Base-by-base conservation (phyloP, 2,113 vertebrate species). In the Lasiurus borealis region DNA sequence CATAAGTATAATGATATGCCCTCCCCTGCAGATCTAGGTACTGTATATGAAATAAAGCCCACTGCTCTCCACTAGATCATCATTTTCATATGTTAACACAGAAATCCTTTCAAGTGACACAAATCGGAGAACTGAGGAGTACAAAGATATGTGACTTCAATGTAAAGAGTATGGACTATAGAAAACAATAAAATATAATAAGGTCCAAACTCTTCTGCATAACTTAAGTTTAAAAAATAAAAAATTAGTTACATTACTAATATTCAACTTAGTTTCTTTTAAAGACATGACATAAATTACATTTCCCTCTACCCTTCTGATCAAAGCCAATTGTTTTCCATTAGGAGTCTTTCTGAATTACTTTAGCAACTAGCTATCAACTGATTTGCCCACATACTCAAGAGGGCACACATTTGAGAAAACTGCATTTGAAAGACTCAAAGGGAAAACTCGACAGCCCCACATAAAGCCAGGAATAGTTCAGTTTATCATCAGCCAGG, bases 251-350 rank as follows among this genome's bases (percentile, higher is more conserved):
- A 21, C 40, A 88, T 46, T 6, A 85, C 3, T 71, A 88, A 40
- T 66, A 76, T n/a, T 85, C 57, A 80, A 77, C 18, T 86, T 69
- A 40, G 36, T 93, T 95, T 85, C 46, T 72, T 85, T 93, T 66
- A 88, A 84, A 62, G 19, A 72, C 14, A 66, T 40, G 59, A 57
- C 8, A 88, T 88, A 18, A 85, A 57, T 75, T 68, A 87, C 11
- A 86, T 77, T 73, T 80, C 21, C 16, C 4, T 59, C n/a, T 85
- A 27, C 4, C 7, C 18, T 78, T 77, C 59, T 52, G 31, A 81
- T 50, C 31, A 85, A 88, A 95, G 57, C 7, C 57, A 73, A 50
- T 1, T 66, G 5, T 84, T 71, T 84, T 8, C 72, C 77, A 90
- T 80, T 87, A 90, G 40, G 9, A 90, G 83, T 83, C 25, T 81